A percentile compares a stretch with the other conserved stretches of the same genome.
Conservation (phyloP, 1,140 invertebrate genomes). For the Penaeus chinensis region DNA sequence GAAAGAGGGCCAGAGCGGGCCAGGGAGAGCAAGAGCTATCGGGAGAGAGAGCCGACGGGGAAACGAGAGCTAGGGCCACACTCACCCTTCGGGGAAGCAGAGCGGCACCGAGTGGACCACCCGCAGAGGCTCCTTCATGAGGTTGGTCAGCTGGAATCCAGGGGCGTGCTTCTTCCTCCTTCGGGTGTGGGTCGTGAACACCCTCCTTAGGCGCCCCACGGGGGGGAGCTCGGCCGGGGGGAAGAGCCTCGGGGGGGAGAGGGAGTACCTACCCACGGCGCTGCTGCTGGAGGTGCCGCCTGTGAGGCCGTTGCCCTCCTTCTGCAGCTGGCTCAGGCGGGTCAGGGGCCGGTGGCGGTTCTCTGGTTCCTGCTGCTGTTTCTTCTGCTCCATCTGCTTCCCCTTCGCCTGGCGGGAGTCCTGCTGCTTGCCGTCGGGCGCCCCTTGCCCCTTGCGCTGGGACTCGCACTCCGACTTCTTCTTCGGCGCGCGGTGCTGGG, state of each 20-base stretch:
- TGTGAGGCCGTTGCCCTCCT: conserved; percentile 6
- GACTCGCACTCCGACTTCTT: neutral
- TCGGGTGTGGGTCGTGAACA: conserved; percentile 69
- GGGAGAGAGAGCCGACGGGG: neutral
- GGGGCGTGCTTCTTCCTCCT: conserved; percentile 66
- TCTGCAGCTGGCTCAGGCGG: conserved; percentile 35
- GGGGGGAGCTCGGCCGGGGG: conserved; percentile 54
- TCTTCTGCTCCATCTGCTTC: neutral
- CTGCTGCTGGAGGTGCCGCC: neutral
- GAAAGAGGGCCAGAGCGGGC: neutral
- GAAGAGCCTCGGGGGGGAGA: conserved; percentile 51
- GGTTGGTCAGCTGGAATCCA: conserved; percentile 67
- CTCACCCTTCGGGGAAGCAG: conserved; percentile 67
- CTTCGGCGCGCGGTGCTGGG: neutral
- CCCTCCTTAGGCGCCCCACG: conserved; percentile 68
- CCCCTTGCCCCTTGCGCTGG: neutral
- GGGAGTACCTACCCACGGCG: conserved; percentile 40
- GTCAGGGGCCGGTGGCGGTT: conserved; percentile 42
- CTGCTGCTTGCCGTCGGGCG: neutral
- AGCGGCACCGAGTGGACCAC: conserved; percentile 70
- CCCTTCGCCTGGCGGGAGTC: no score
- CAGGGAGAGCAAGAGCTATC: neutral
- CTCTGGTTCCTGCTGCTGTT: conserved; percentile 2
- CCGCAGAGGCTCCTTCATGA: conserved; percentile 70
- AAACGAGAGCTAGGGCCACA: neutral